Conservation (phyloP, 2,113 vertebrate species). For the Myanophis thanlyinensis region DNA sequence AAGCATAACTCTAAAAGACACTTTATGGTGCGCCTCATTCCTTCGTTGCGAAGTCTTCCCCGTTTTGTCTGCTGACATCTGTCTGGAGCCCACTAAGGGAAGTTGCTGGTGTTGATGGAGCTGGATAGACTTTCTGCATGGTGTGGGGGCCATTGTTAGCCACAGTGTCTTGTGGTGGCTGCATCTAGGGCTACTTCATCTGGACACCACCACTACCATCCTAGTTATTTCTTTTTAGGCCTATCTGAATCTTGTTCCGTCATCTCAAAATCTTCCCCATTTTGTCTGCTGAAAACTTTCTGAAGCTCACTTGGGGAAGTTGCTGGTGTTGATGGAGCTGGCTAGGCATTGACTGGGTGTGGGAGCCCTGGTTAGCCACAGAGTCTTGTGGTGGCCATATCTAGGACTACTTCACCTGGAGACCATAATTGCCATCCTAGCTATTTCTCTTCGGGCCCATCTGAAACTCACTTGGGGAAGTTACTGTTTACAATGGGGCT, state of each 20-base stretch:
- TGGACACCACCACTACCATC: background rate
- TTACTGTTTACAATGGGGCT: background rate
- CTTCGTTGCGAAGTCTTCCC: background rate
- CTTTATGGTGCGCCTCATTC: background rate
- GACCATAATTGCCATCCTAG: background rate
- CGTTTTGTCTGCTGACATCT: background rate
- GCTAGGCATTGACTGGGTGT: too few species aligned
- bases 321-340: background rate
- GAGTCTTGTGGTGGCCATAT: background rate
- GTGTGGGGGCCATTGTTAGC: too few species aligned
- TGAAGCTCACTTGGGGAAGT: background rate
- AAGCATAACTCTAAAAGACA: slow-evolving; percentile 12
- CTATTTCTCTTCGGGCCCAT: background rate
- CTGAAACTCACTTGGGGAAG: background rate
- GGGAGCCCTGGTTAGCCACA: background rate
- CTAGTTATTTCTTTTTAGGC: background rate
- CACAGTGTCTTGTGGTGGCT: background rate
- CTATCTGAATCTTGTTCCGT: background rate
- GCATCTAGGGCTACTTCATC: background rate
- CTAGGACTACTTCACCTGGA: background rate
- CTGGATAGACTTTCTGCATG: accelerated
- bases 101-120: background rate
- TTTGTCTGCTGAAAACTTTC: background rate
- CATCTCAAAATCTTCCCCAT: background rate
- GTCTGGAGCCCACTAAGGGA: background rate